A percentile compares a stretch with the other conserved stretches of the same genome.
Evolutionary conservation across 2,797 vertebrate genomes (phyloP).

Genomic region (Microctenopoma stevenorrisi): DNA sequence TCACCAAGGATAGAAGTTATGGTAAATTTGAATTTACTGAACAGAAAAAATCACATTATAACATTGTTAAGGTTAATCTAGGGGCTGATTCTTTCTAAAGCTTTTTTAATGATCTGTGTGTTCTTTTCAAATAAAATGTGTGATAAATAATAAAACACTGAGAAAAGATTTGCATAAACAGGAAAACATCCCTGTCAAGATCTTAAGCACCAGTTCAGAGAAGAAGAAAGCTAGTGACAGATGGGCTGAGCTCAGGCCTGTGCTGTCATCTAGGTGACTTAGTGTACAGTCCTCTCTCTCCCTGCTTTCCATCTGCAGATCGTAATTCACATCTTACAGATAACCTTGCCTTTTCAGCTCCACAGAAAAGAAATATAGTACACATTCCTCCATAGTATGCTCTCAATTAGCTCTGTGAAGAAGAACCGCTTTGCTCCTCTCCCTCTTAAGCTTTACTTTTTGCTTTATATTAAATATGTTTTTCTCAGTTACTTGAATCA

Average conservation of each 20-base stretch:
- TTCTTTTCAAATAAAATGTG: constrained; percentile 3
- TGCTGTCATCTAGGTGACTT: constrained; percentile 60
- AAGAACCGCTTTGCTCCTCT: constrained; percentile 18
- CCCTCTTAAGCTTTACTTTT: constrained; percentile 18
- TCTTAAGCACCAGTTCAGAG: constrained; percentile 16
- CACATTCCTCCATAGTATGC: constrained; percentile 63
- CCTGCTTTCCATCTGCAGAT: constrained; percentile 52
- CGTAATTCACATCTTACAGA: constrained; percentile 66
- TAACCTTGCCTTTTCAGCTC: constrained; percentile 49
- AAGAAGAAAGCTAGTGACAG: constrained; percentile 30
- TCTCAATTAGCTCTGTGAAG: constrained; percentile 58
- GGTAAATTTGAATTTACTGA: too few species aligned
- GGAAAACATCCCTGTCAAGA: constrained; percentile 4
- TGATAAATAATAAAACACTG: not conserved
- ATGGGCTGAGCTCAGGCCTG: constrained; percentile 38
- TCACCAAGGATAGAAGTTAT: too few species aligned
- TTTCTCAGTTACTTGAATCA: constrained; percentile 23
- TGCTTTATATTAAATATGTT: constrained; percentile 26
- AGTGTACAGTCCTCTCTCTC: constrained; percentile 24
- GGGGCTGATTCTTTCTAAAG: not conserved
- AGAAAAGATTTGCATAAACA: constrained; percentile 12
- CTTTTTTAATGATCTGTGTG: not conserved
- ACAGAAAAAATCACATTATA: too few species aligned
- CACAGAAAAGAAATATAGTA: constrained; percentile 14
- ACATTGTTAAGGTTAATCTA: too few species aligned